Evolutionary conservation across 23 tunicate genomes (phyloP), one percentile per base, ranked within the genome.

Genomic region (Ciona savignyi): DNA sequence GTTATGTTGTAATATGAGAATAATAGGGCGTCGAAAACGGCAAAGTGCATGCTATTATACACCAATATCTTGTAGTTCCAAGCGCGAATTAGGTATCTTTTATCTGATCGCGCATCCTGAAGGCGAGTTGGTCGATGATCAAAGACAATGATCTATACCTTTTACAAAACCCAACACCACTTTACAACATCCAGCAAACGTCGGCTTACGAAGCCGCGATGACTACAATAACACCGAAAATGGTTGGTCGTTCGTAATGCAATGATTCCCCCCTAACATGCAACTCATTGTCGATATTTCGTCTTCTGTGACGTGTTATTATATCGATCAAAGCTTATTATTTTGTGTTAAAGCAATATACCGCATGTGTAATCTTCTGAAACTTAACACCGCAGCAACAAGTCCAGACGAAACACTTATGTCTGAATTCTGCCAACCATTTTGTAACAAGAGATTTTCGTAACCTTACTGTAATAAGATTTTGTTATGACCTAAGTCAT

Each of bases 251-350:
- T 42, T 42, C 11, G 9, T 42, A 42, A 42, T 42, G 56, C 56
- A 42, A 42, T 42, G 56, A 15, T 15, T 42, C 56, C 56, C 56
- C 56, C 11, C 15, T 42, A 6, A 15, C 56, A 6, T 42, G 56
- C 56, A 42, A 6, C 9, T 6, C 9, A 9, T 42, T 6, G 56
- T 42, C 56, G 56, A 42, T 42, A 42, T 42, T 42, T 42, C 56
- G 56, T 42, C 56, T 42, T 42, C 56, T 63, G 22, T 63, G 67
- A 63, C 67, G 67, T 63, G 28, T n/a, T 63, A 63, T 63, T 63
- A 63, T 25, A 25, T 63, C 67, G 67, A 63, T 63, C 67, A 63
- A 63, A 63, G 67, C 67, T 63, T 22, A 63, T 63, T 63, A 63
- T 63, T 4, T 63, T 4, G 67, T 22, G 22, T 9, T 63, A 63